Conservation (phyloP, 2,797 vertebrate species). For the Cyprinodon diabolis region DNA sequence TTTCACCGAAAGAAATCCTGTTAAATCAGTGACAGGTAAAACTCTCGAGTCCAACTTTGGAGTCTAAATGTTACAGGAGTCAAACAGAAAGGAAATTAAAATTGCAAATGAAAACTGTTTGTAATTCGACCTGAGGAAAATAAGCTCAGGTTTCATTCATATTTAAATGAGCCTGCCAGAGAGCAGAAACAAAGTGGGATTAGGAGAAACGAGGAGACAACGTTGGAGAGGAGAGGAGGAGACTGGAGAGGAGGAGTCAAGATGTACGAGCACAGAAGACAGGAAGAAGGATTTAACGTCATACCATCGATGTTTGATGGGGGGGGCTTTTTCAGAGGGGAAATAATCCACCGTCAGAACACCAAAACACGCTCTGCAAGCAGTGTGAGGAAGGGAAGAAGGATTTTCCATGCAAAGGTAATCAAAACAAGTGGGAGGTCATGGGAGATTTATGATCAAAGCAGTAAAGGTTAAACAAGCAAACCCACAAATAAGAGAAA, state of each 20-base stretch:
- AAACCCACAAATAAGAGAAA: no score
- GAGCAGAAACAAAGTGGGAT: conserved; percentile 37
- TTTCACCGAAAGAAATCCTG: no score
- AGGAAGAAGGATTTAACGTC: background rate
- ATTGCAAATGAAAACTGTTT: conserved; percentile 46
- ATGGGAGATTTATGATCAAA: background rate
- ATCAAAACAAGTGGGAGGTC: background rate
- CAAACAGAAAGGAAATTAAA: conserved; percentile 44
- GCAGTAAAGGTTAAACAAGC: background rate
- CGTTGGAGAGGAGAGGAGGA: background rate
- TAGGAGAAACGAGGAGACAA: conserved; percentile 10
- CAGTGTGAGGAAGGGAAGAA: background rate
- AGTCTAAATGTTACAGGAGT: conserved; percentile 30
- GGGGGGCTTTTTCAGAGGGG: background rate
- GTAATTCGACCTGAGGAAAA: conserved; percentile 30
- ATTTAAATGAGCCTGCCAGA: conserved; percentile 57
- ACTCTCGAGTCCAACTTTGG: conserved; percentile 13
- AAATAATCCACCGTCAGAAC: background rate
- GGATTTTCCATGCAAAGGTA: background rate
- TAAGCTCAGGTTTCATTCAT: conserved; percentile 56
- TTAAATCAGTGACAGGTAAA: background rate
- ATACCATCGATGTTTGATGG: background rate
- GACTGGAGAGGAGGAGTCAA: background rate
- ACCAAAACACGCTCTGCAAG: background rate
- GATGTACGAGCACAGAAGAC: background rate